A percentile compares a stretch with the other conserved stretches of the same genome.
Evolutionary conservation across 1,140 invertebrate species (phyloP).

Genomic region (Drosophila santomea): DNA sequence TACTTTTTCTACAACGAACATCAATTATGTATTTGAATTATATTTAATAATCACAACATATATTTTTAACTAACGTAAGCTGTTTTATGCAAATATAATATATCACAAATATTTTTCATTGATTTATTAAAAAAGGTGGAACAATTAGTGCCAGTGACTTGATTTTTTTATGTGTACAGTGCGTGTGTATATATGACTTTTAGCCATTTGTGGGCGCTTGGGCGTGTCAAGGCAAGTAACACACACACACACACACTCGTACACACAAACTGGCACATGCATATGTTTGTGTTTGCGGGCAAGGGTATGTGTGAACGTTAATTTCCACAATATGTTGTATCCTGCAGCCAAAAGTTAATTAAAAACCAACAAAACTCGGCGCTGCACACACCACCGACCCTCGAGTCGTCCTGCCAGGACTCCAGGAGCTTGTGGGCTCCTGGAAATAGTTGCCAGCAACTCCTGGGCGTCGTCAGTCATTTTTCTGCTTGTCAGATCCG

Average conservation of each 20-base stretch:
- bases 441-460: constrained; percentile 13
- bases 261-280: constrained; percentile 4
- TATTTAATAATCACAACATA: too few species aligned
- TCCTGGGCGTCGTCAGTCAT: constrained; percentile 34
- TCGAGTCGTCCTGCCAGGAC: background rate
- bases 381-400: constrained; percentile 40
- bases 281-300: constrained; percentile 61
- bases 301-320: constrained; percentile 70
- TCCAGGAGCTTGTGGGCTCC: background rate
- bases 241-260: constrained; percentile 40
- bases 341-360: constrained; percentile 85
- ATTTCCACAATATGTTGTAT: constrained; percentile 84
- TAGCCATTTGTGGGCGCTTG: constrained; percentile 43
- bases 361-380: constrained; percentile 84
- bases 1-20: too few species aligned
- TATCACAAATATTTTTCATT: too few species aligned
- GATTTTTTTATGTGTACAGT: constrained; percentile 4
- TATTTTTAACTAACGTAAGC: too few species aligned
- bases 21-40: too few species aligned
- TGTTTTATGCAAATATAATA: too few species aligned
- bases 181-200: constrained; percentile 21
- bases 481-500: constrained; percentile 45
- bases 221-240: constrained; percentile 53
- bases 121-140: too few species aligned
- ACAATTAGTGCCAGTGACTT: background rate